phyloP scores from a whole-genome alignment of 2,113 vertebrate species.

The Halcyon malimbica region DNA sequence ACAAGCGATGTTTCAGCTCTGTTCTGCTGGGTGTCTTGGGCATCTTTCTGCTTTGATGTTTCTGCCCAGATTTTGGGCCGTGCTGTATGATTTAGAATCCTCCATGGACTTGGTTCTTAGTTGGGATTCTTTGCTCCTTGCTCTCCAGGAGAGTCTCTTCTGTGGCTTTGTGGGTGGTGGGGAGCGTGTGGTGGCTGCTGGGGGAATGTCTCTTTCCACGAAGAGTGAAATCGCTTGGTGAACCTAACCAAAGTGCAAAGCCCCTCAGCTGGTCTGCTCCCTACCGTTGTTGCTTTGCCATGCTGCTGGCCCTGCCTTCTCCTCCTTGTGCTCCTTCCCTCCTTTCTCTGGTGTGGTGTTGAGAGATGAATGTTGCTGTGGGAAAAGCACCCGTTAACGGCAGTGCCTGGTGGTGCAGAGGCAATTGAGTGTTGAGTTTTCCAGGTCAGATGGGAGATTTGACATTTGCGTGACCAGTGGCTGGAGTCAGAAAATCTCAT shows the following conservation, averaged over 20 bases:
- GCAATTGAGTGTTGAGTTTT: not conserved
- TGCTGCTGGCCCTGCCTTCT: not conserved
- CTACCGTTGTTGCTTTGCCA: not conserved
- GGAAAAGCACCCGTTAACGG: not conserved
- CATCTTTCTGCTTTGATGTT: not conserved
- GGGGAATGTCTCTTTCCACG: not conserved
- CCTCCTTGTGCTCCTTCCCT: not conserved
- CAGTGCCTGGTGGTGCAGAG: not conserved
- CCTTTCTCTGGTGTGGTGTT: not conserved
- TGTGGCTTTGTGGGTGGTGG: not conserved
- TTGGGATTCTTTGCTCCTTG: not conserved
- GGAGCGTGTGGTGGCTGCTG: not conserved
- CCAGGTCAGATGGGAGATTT: not conserved
- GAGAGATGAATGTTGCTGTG: not conserved
- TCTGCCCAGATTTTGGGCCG: not conserved
- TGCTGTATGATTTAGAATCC: not conserved
- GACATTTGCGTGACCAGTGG: not conserved
- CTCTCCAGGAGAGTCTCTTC: not conserved
- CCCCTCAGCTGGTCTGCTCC: not conserved
- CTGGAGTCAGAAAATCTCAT: slow-evolving; percentile 15
- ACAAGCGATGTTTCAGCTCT: not conserved
- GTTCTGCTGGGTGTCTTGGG: fast-evolving
- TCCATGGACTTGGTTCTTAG: not conserved
- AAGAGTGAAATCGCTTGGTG: not conserved
- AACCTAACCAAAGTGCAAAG: not conserved